phyloP scores from a whole-genome alignment of 2,797 vertebrate species.

The Ibycter americanus region DNA sequence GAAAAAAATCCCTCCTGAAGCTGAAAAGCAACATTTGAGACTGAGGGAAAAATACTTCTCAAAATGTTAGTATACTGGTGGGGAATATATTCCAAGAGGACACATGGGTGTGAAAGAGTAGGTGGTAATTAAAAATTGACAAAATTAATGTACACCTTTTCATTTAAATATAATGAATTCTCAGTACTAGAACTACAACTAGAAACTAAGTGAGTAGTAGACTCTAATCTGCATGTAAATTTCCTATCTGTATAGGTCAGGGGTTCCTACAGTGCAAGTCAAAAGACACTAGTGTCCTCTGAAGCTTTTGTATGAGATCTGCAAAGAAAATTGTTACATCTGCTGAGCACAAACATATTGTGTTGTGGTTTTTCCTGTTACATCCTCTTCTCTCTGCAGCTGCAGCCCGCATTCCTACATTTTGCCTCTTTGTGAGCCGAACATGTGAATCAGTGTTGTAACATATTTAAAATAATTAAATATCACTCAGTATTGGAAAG shows the following conservation, averaged over 20 bases:
- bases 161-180: not conserved
- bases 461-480: not conserved
- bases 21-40: not conserved
- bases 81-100: not conserved
- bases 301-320: not conserved
- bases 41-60: not conserved
- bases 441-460: not conserved
- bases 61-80: not conserved
- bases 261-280: not conserved
- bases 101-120: not conserved
- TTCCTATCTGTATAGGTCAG: fast-evolving
- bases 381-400: not conserved
- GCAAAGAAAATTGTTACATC: not conserved
- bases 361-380: not conserved
- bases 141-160: not conserved
- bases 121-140: not conserved
- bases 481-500: not conserved
- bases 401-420: not conserved
- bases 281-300: not conserved
- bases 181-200: not conserved
- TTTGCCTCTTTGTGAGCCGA: not conserved
- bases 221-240: not conserved
- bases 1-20: not conserved
- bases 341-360: not conserved
- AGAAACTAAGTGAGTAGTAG: not conserved